Percentiles rank a stretch among this genome's conserved stretches.
Evolutionary conservation across 2,113 vertebrate genomes (phyloP).

Genomic region (Tautogolabrus adspersus): DNA sequence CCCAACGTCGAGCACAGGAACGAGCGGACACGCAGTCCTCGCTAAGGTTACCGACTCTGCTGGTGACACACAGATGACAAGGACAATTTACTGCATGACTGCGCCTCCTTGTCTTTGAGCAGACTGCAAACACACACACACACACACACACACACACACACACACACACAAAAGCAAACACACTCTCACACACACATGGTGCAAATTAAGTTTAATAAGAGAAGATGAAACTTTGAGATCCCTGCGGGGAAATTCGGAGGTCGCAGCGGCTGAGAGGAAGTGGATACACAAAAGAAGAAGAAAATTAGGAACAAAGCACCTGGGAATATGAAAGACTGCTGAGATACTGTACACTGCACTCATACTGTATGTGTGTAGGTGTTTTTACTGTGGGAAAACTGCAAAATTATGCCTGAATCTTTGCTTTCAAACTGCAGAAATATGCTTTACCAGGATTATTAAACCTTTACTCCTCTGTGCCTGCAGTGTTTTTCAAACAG

Average conservation of each 20-base stretch:
- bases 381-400: background rate
- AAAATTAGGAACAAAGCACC: constrained; percentile 51
- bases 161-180: constrained; percentile 31
- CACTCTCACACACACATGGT: constrained; percentile 23
- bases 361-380: background rate
- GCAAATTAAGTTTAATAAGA: constrained; percentile 71
- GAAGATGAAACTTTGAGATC: constrained; percentile 66
- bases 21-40: constrained; percentile 39
- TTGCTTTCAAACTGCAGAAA: background rate
- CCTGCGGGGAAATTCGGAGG: constrained; percentile 70
- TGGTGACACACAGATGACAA: constrained; percentile 67
- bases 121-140: constrained; percentile 32
- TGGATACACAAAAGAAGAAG: constrained; percentile 47
- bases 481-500: too few species aligned
- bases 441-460: background rate
- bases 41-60: constrained; percentile 65
- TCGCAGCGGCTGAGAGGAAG: constrained; percentile 46
- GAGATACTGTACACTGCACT: background rate
- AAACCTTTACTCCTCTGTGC: background rate
- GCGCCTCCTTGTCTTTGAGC: constrained; percentile 58
- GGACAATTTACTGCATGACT: constrained; percentile 69
- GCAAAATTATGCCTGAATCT: background rate
- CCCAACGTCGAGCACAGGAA: background rate
- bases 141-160: constrained; percentile 18
- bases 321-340: constrained; percentile 43